phyloP scores from a whole-genome alignment of 2,113 vertebrate species.

The Lonchura striata region DNA sequence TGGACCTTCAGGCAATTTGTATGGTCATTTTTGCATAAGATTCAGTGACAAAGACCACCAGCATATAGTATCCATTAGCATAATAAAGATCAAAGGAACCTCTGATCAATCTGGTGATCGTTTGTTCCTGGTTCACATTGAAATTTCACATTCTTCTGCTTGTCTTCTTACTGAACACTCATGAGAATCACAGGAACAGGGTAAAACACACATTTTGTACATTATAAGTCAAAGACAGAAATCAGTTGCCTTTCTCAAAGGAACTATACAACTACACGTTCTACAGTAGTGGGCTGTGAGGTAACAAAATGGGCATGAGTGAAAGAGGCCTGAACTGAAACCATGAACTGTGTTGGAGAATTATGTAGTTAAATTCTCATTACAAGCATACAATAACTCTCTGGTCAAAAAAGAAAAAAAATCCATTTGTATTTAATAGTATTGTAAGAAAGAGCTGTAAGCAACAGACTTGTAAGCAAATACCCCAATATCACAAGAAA shows the following conservation, averaged over 20 bases:
- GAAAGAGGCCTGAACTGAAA: background rate
- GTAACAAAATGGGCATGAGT: background rate
- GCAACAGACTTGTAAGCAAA: background rate
- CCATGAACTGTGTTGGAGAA: background rate
- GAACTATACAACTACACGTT: background rate
- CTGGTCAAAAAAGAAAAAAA: background rate
- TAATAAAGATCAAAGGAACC: background rate
- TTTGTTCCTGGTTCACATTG: background rate
- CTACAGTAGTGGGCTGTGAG: background rate
- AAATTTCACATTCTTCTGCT: background rate
- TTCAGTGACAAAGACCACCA: background rate
- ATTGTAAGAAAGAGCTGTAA: background rate
- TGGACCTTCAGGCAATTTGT: background rate
- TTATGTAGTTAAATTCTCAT: background rate
- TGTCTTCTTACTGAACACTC: background rate
- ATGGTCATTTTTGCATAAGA: background rate
- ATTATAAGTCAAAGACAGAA: background rate
- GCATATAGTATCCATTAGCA: background rate
- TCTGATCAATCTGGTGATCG: background rate
- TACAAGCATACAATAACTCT: background rate
- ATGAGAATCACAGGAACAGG: background rate
- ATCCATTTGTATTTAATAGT: background rate
- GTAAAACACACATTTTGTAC: background rate
- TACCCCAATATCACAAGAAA: background rate
- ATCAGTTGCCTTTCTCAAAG: background rate